Evolutionary conservation across 2,888 invertebrate species (phyloP).

Genomic region (Phortica magna): DNA sequence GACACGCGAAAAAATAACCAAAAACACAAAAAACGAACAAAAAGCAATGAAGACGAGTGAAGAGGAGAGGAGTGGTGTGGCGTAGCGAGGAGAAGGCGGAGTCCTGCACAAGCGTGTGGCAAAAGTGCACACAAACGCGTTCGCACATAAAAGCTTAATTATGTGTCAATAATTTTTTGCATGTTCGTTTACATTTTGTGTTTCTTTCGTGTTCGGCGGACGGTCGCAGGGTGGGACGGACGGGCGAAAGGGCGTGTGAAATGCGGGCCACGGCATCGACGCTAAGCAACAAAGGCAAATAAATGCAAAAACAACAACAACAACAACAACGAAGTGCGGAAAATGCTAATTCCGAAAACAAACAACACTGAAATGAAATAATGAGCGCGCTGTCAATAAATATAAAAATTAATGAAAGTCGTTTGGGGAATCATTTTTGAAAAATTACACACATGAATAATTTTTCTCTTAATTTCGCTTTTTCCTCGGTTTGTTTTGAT

Average conservation of each 20-base stretch:
- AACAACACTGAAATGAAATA: no score
- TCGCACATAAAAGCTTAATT: conserved; percentile 65
- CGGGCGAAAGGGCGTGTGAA: no score
- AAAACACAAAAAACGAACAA: background rate
- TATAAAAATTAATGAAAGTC: no score
- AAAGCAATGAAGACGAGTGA: conserved; percentile 1
- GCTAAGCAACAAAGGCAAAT: background rate
- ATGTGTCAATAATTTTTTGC: conserved; percentile 57
- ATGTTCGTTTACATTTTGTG: conserved; percentile 21
- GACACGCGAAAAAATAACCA: conserved; percentile 1
- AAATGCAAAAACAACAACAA: background rate
- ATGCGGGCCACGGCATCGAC: background rate
- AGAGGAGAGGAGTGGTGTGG: background rate
- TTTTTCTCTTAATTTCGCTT: no score
- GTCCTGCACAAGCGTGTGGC: background rate
- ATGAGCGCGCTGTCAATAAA: no score
- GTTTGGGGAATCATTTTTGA: no score
- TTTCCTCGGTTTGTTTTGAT: no score
- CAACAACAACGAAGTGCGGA: no score
- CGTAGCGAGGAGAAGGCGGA: background rate
- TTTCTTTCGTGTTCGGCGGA: conserved; percentile 11
- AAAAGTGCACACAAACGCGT: conserved; percentile 38
- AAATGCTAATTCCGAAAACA: no score
- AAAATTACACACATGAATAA: no score
- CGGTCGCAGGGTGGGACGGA: background rate